A percentile compares a stretch with the other conserved stretches of the same genome.
phyloP scores from a whole-genome alignment of 1,140 invertebrate species.

The Mactra quadrangularis region DNA sequence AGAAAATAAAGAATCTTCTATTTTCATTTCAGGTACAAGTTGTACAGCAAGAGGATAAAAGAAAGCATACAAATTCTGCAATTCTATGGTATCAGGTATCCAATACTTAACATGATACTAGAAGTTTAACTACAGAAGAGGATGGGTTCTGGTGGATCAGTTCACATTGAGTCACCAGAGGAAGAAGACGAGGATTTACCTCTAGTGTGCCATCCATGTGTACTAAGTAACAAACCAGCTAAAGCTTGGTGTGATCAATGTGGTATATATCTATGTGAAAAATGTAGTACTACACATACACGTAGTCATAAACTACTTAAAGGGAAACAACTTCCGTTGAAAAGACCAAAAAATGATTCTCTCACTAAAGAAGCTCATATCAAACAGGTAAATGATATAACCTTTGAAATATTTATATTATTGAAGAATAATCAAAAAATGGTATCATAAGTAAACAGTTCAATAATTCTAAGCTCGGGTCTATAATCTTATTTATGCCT shows the following conservation, averaged over 20 bases:
- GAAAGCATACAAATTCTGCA: no score
- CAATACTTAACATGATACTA: no score
- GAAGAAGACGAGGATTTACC: background rate
- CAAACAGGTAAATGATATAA: conserved; percentile 21
- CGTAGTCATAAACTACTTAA: conserved; percentile 31
- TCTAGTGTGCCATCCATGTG: conserved; percentile 47
- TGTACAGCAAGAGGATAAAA: no score
- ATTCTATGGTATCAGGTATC: no score
- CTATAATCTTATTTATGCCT: no score
- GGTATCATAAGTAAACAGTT: no score
- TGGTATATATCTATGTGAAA: conserved; percentile 44
- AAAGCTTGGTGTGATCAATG: conserved; percentile 51
- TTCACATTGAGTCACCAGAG: background rate
- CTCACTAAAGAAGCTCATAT: conserved; percentile 36
- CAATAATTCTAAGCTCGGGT: no score
- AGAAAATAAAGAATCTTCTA: no score
- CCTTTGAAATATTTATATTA: no score
- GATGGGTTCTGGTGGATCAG: conserved; percentile 7
- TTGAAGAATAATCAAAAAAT: no score
- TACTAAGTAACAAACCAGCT: conserved; percentile 33
- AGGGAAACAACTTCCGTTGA: conserved; percentile 29
- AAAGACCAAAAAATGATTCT: conserved; percentile 7
- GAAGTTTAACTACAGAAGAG: no score
- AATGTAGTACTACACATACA: conserved; percentile 30
- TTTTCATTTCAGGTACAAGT: no score